Evolutionary conservation across 2,797 vertebrate species (phyloP), one percentile per base, ranked within the genome.

Genomic region (Melanotaenia maccullochi): DNA sequence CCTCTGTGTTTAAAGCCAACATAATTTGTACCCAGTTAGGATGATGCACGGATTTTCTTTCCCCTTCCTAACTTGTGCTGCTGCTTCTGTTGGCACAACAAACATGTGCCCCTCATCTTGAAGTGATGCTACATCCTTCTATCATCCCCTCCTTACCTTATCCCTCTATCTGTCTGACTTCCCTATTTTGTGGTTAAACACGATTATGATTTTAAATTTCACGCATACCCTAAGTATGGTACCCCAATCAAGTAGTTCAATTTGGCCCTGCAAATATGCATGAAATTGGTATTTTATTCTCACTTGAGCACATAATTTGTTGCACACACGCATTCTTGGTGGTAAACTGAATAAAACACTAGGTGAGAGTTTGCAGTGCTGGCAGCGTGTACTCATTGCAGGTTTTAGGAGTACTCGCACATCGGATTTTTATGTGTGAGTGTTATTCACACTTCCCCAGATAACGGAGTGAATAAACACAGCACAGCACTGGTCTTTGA

Each of bases 261-360:
- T 90, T 90, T 82, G 49, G 84, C 69, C 75, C 52, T 56, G 67
- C 72, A 85, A 85, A 91, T 81, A 32, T 71, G 83, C 89, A 78
- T 90, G 83, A 86, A 90, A 91, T 91, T 91, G 85, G 47, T 69
- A 74, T 73, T 89, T 89, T 87, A 44, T 75, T 88, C 73, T 77
- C 73, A 63, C 56, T 68, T 47, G 44, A 72, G 69, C 60, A 49
- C 66, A 60, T 66, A 14, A 72, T 72, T 71, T 49, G 24, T 0
- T 44, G 65, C 75, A 59, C 55, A 60, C 70, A 35, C 20, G 22
- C 67, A 5, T 59, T 9, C 61, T 65, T 72, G 68, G 16, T 56
- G 57, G 65, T 35, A 61, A 32, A 66, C 40, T 8, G 57, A 28
- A 9, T 70, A 11, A 18, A 64, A 54, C 44, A 28, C 44, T 11